phyloP scores from a whole-genome alignment of 2,797 vertebrate species.

The Rhynchotus rufescens region DNA sequence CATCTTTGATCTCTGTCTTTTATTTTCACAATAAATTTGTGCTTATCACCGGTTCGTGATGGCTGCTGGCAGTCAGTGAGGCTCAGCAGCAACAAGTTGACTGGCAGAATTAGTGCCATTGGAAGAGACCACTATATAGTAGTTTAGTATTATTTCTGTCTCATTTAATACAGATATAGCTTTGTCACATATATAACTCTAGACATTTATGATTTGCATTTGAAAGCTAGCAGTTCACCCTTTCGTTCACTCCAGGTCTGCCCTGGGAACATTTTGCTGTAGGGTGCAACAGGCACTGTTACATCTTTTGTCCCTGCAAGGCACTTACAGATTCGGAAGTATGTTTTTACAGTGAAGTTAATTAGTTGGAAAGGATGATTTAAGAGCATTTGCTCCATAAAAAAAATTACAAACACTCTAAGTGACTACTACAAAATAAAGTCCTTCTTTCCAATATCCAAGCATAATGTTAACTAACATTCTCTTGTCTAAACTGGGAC shows the following conservation, averaged over 20 bases:
- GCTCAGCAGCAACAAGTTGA: neutral
- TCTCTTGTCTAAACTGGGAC: neutral
- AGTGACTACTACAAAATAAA: neutral
- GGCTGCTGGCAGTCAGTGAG: neutral
- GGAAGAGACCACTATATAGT: neutral
- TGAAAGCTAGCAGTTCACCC: neutral
- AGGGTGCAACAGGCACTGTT: neutral
- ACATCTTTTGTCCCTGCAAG: neutral
- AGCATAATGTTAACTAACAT: neutral
- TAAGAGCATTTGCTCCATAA: neutral
- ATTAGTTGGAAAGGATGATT: neutral
- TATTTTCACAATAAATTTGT: neutral
- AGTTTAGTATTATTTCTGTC: neutral
- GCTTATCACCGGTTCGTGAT: neutral
- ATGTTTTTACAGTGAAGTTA: neutral
- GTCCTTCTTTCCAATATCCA: neutral
- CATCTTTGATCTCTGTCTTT: neutral
- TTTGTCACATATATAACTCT: fast-evolving
- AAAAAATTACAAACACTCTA: neutral
- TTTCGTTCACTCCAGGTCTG: neutral
- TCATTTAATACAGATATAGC: neutral
- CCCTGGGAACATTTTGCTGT: neutral
- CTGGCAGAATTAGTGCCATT: neutral
- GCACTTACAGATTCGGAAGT: neutral
- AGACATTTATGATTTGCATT: neutral